phyloP scores from a whole-genome alignment of 2,888 invertebrate genomes.

The Agrotis clavis region DNA sequence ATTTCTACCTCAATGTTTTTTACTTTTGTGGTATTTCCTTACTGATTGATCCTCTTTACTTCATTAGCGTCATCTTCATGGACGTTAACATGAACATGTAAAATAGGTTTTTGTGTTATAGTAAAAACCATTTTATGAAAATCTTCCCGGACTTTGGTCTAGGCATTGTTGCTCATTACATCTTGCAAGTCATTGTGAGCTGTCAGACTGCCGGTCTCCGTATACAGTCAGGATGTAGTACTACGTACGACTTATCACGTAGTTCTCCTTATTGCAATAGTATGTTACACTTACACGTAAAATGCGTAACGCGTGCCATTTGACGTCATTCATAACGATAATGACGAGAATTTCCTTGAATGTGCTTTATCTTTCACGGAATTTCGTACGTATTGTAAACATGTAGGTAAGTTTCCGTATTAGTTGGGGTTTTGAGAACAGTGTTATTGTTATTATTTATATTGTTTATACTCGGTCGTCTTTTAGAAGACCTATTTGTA shows the following conservation, averaged over 20 bases:
- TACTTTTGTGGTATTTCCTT: neutral
- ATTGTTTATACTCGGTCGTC: no score
- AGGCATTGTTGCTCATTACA: slow-evolving; percentile 19
- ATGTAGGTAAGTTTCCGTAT: slow-evolving; percentile 3
- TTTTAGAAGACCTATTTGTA: neutral
- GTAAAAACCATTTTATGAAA: slow-evolving; percentile 8
- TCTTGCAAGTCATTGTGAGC: slow-evolving; percentile 42
- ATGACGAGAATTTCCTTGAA: slow-evolving; percentile 54
- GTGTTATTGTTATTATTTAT: neutral
- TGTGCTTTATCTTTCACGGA: slow-evolving; percentile 25
- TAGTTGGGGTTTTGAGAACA: neutral
- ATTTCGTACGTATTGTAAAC: slow-evolving; percentile 34
- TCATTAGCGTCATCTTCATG: neutral
- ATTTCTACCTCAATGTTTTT: neutral
- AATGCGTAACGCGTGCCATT: slow-evolving; percentile 23
- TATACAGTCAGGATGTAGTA: slow-evolving; percentile 7
- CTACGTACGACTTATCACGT: slow-evolving; percentile 24
- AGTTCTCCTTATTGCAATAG: slow-evolving; percentile 38
- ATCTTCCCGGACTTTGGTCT: slow-evolving; percentile 16
- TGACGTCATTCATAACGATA: slow-evolving; percentile 43
- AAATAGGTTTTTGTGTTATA: neutral
- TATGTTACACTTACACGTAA: slow-evolving; percentile 32
- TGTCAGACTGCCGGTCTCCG: slow-evolving; percentile 50
- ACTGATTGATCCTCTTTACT: neutral
- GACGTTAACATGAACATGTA: neutral